A percentile compares a stretch with the other conserved stretches of the same genome.
Evolutionary conservation across 2,888 invertebrate genomes (phyloP).

Genomic region (Lordiphosa fenestrarum): DNA sequence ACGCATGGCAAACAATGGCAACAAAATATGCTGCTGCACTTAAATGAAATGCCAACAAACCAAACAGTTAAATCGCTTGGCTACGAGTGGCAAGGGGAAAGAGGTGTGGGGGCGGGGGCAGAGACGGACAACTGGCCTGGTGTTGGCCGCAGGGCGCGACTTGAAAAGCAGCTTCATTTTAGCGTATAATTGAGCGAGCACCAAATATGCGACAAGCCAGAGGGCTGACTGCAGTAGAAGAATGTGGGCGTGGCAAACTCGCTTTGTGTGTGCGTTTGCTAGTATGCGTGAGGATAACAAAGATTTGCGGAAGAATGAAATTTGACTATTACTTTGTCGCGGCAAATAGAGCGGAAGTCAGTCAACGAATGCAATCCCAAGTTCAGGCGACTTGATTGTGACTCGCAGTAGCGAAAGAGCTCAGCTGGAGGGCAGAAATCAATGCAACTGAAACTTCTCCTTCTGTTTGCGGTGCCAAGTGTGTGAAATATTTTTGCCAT

Average conservation of each 20-base stretch:
- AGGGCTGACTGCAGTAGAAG: slow-evolving; percentile 34
- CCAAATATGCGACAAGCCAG: slow-evolving; percentile 65
- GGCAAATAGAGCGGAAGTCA: slow-evolving; percentile 71
- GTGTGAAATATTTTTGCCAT: slow-evolving; percentile 33
- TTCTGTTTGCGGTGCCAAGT: slow-evolving; percentile 13
- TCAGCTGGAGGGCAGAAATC: slow-evolving; percentile 15
- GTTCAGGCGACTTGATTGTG: slow-evolving; percentile 56
- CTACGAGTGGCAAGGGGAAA: background rate
- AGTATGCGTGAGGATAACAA: slow-evolving; percentile 48
- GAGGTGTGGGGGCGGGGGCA: slow-evolving; percentile 3
- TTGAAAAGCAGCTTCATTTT: slow-evolving; percentile 70
- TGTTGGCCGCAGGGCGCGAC: slow-evolving; percentile 43
- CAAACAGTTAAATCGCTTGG: slow-evolving; percentile 54
- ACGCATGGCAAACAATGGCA: slow-evolving; percentile 61
- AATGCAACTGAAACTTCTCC: slow-evolving; percentile 27
- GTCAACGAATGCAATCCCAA: slow-evolving; percentile 59
- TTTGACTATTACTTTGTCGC: slow-evolving; percentile 71
- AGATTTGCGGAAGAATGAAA: slow-evolving; percentile 72
- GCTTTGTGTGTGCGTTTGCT: slow-evolving; percentile 21
- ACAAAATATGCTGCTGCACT: slow-evolving; percentile 65
- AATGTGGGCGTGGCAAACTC: slow-evolving; percentile 44
- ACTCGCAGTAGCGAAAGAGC: slow-evolving; percentile 23
- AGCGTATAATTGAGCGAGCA: slow-evolving; percentile 69
- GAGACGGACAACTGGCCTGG: slow-evolving; percentile 17
- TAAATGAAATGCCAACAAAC: slow-evolving; percentile 69